Percentiles rank a stretch among this genome's conserved stretches.
phyloP scores from a whole-genome alignment of 1,140 invertebrate genomes.

The Solen grandis region DNA sequence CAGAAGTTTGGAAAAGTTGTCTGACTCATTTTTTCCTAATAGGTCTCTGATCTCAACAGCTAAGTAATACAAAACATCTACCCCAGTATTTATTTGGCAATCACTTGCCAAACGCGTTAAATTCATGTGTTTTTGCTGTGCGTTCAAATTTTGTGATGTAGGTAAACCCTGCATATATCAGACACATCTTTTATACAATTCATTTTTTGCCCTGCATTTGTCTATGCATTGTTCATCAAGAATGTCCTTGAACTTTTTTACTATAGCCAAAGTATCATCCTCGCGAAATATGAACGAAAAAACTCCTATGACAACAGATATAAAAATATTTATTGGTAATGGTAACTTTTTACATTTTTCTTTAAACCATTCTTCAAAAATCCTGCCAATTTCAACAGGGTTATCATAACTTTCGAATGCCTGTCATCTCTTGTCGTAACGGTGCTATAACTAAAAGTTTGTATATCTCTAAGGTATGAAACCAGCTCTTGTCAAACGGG shows the following conservation, averaged over 20 bases:
- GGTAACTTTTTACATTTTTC: too few relatives aligned
- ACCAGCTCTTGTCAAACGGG: too few relatives aligned
- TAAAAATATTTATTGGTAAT: too few relatives aligned
- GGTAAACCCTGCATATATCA: not conserved
- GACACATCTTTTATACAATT: not conserved
- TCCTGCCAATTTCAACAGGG: too few relatives aligned
- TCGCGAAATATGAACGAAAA: not conserved
- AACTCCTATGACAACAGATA: too few relatives aligned
- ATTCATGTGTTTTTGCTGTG: not conserved
- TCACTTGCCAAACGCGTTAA: not conserved
- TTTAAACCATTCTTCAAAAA: too few relatives aligned
- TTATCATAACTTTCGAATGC: too few relatives aligned
- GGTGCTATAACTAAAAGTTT: too few relatives aligned
- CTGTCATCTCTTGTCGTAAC: too few relatives aligned
- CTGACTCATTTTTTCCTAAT: not conserved
- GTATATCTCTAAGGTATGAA: too few relatives aligned
- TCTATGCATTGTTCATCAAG: conserved; percentile 2
- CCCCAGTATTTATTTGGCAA: not conserved
- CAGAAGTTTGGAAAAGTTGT: not conserved
- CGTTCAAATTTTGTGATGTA: not conserved
- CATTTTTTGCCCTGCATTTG: not conserved
- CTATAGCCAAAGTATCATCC: not conserved
- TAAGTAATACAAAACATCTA: not conserved
- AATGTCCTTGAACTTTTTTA: not conserved
- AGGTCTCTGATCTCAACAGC: not conserved